phyloP scores from a whole-genome alignment of 2,113 vertebrate species.

The Rhabdornis inornatus region DNA sequence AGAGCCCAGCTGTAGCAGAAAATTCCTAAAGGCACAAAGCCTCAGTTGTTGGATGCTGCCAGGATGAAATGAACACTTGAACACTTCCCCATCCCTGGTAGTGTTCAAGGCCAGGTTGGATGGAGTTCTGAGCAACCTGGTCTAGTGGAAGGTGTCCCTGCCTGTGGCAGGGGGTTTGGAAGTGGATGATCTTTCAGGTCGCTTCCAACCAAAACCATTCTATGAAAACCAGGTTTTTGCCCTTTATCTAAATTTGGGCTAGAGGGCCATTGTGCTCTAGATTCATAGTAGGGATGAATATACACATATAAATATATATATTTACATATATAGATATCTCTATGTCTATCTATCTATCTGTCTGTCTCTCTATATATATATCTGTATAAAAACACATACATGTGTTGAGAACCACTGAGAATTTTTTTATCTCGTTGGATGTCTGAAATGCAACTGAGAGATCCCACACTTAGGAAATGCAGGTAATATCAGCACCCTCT shows the following conservation, averaged over 20 bases:
- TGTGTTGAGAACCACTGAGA: not conserved
- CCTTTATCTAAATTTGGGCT: not conserved
- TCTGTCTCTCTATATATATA: too few species aligned
- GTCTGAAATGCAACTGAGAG: not conserved
- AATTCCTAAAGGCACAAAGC: not conserved
- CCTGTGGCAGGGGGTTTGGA: not conserved
- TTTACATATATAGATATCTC: too few species aligned
- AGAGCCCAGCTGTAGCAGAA: not conserved
- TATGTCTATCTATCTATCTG: too few species aligned
- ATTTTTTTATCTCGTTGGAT: fast-evolving
- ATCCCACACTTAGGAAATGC: not conserved
- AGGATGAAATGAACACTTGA: not conserved
- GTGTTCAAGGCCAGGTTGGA: not conserved
- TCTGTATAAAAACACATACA: not conserved
- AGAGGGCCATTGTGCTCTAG: not conserved
- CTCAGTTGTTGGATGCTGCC: not conserved
- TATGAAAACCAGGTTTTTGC: not conserved
- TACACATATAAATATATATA: not conserved
- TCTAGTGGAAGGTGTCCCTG: not conserved
- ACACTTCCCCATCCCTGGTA: not conserved
- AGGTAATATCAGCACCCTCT: not conserved
- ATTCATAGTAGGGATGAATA: not conserved
- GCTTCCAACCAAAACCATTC: not conserved
- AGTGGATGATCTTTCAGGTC: not conserved
- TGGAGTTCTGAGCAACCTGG: not conserved